Conservation (phyloP, 2,888 invertebrate genomes). For the Rotaria magnacalcarata region DNA sequence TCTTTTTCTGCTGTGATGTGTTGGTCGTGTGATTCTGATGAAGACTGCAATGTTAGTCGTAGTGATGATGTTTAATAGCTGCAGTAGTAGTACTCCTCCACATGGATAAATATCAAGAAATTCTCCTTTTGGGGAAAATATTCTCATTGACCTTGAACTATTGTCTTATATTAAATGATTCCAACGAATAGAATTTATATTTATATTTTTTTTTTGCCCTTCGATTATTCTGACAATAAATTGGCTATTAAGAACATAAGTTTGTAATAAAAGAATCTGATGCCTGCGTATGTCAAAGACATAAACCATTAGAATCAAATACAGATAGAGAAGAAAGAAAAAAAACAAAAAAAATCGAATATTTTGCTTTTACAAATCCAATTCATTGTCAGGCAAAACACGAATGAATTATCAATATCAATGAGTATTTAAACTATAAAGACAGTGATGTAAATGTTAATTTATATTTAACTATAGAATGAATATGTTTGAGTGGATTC, state of each 20-base stretch:
- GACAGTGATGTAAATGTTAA: background rate
- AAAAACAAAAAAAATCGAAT: too few species aligned
- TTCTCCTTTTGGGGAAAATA: background rate
- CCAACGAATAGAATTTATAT: background rate
- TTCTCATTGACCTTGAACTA: background rate
- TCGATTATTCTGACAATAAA: background rate
- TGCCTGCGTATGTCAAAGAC: background rate
- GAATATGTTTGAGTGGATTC: background rate
- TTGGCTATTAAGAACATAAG: background rate
- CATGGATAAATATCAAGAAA: background rate
- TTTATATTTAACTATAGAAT: background rate
- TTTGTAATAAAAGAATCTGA: slow-evolving; percentile 8
- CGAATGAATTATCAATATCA: background rate
- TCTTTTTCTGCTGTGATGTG: background rate
- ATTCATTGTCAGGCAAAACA: too few species aligned
- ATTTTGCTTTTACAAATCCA: too few species aligned
- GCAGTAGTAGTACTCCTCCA: background rate
- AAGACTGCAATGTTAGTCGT: background rate
- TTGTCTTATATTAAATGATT: background rate
- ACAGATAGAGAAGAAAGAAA: background rate
- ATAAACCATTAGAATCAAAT: background rate
- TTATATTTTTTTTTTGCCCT: background rate
- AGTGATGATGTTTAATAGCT: background rate
- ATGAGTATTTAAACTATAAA: background rate
- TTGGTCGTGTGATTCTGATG: background rate